These are phyloP conservation scores for Rhinopithecus roxellana DNA, from an alignment of 2,113 vertebrate species.

Conservation along the genomic window DNA sequence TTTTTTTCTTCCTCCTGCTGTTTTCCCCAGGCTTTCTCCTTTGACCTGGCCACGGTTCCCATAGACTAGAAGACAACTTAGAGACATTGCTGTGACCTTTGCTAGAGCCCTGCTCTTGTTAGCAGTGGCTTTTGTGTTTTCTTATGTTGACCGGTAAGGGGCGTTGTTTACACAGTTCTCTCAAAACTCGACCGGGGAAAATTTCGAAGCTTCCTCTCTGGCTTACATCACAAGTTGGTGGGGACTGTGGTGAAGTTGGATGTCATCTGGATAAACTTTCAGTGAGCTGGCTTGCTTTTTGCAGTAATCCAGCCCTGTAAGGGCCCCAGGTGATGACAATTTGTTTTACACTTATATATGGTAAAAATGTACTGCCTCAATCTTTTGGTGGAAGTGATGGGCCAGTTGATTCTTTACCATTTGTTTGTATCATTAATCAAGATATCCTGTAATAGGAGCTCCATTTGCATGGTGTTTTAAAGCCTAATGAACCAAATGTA, in stretches of 20 bases:
- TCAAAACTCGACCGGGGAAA: background rate
- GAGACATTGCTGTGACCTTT: conserved; percentile 29
- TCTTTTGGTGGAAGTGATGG: background rate
- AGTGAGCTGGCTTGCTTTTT: conserved; percentile 20
- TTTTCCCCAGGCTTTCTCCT: conserved; percentile 10
- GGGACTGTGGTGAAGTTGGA: background rate
- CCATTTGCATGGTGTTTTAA: conserved; percentile 37
- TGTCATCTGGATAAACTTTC: background rate
- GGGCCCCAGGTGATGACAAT: background rate
- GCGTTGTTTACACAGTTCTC: conserved; percentile 60
- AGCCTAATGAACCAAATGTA: background rate
- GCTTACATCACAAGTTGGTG: background rate
- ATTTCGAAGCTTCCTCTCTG: background rate
- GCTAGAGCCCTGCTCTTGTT: background rate
- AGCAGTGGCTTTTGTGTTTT: conserved; percentile 35
- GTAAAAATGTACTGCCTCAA: background rate
- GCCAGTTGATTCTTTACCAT: background rate
- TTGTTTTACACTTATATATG: conserved; percentile 25
- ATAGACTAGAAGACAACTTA: background rate
- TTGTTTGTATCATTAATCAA: conserved; percentile 3
- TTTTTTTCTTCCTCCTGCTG: background rate
- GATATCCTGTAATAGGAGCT: background rate
- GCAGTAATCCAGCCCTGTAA: background rate
- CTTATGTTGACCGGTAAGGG: conserved; percentile 68
- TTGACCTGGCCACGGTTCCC: conserved; percentile 9